These are phyloP conservation scores for Ceyx erithaca DNA, from an alignment of 2,797 vertebrate species.

Conservation along the genomic window DNA sequence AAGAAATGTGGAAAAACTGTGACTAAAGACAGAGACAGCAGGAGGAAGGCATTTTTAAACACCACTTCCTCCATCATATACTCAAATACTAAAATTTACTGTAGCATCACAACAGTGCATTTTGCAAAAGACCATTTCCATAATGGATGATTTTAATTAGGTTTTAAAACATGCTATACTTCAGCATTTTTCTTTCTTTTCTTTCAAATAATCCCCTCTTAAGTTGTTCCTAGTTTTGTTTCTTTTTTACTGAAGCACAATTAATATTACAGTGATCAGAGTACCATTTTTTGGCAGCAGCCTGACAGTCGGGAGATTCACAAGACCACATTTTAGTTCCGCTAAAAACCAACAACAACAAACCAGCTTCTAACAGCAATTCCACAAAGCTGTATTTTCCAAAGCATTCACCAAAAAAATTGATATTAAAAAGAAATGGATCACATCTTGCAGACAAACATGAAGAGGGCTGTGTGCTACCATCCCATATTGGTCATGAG, in stretches of 20 bases:
- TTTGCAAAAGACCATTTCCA: constrained; percentile 16
- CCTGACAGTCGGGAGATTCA: not conserved
- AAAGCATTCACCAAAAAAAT: not conserved
- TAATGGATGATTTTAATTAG: constrained; percentile 27
- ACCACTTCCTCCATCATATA: not conserved
- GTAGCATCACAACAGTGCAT: not conserved
- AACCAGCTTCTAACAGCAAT: not conserved
- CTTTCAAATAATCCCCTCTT: not conserved
- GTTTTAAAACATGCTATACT: not conserved
- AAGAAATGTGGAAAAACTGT: constrained; percentile 51
- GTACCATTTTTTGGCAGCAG: not conserved
- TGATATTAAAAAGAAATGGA: not conserved
- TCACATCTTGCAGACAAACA: not conserved
- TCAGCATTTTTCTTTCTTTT: not conserved
- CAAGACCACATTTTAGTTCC: not conserved
- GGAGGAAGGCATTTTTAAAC: not conserved
- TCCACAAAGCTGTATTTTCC: constrained; percentile 7
- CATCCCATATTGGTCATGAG: not conserved
- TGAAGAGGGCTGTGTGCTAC: not conserved
- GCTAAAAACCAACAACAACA: not conserved
- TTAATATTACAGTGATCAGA: not conserved
- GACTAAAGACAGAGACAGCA: not conserved
- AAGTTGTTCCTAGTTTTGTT: not conserved
- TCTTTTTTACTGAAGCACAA: constrained; percentile 17
- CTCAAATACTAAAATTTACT: not conserved